Percentiles rank a stretch among this genome's conserved stretches.
phyloP scores from a whole-genome alignment of 2,797 vertebrate genomes.

The Brotula barbata region DNA sequence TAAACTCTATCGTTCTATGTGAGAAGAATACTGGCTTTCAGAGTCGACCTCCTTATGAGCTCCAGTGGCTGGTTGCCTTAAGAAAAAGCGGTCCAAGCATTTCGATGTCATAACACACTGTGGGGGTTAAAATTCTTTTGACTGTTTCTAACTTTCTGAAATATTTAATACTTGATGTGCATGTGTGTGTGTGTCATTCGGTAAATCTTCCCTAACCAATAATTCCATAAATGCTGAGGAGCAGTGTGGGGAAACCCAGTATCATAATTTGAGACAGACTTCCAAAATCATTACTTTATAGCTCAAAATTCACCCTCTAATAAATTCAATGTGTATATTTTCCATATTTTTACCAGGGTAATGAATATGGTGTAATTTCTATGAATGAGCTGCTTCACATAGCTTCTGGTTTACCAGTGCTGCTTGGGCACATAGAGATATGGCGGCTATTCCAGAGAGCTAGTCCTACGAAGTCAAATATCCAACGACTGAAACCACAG shows the following conservation, averaged over 20 bases:
- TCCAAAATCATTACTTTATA: constrained; percentile 62
- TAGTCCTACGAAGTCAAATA: constrained; percentile 73
- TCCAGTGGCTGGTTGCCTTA: constrained; percentile 13
- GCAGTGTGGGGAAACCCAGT: constrained; percentile 55
- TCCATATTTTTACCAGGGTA: constrained; percentile 59
- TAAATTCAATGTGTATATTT: constrained; percentile 67
- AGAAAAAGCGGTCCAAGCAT: constrained; percentile 31
- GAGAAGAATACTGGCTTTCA: neutral
- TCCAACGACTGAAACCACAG: constrained; percentile 74
- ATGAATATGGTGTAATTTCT: constrained; percentile 73
- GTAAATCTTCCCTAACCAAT: constrained; percentile 60
- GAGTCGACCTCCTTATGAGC: constrained; percentile 39
- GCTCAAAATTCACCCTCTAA: constrained; percentile 53
- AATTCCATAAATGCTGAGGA: constrained; percentile 52
- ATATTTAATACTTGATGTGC: constrained; percentile 44
- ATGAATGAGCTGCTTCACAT: constrained; percentile 78
- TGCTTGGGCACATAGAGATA: constrained; percentile 60
- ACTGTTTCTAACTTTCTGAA: constrained; percentile 55
- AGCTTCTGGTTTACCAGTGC: constrained; percentile 77
- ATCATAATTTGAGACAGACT: constrained; percentile 58
- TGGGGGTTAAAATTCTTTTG: constrained; percentile 48
- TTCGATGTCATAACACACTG: constrained; percentile 37
- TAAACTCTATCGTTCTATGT: constrained; percentile 4
- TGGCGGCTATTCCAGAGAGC: constrained; percentile 58
- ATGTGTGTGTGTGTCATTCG: constrained; percentile 44